Conservation (phyloP, 2,113 vertebrate species). For the Narcine bancroftii region DNA sequence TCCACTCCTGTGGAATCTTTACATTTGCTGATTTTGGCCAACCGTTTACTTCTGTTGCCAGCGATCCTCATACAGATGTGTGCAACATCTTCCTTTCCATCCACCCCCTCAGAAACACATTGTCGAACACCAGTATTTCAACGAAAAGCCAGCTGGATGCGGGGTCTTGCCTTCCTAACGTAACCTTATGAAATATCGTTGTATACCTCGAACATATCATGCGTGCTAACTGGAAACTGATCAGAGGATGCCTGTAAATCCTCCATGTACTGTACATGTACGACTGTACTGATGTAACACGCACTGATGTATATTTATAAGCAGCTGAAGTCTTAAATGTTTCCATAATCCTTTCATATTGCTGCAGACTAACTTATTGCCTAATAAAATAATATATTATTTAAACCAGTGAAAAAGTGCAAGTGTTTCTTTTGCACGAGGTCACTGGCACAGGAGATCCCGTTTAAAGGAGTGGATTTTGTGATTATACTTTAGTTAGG, state of each 20-base stretch:
- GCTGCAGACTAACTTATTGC: conserved; percentile 34
- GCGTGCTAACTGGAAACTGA: not conserved
- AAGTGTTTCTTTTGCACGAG: not conserved
- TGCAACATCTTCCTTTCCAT: not conserved
- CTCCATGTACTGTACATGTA: conserved; percentile 24
- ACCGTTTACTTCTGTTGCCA: not conserved
- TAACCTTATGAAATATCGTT: not conserved
- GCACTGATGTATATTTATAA: conserved; percentile 37
- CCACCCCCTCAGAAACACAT: not conserved
- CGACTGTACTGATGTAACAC: not conserved
- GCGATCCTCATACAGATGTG: not conserved
- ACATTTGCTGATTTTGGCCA: not conserved
- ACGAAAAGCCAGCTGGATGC: not conserved
- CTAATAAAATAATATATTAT: conserved; percentile 37
- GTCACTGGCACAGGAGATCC: not conserved
- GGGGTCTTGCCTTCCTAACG: not conserved
- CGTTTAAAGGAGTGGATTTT: not conserved
- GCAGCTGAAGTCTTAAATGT: conserved; percentile 31
- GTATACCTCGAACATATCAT: conserved; percentile 22
- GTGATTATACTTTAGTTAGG: not conserved
- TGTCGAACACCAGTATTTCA: not conserved
- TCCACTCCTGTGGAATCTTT: not conserved
- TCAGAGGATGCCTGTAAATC: conserved; percentile 13
- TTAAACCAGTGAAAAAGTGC: not conserved
- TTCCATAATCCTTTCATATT: conserved; percentile 25